These are phyloP conservation scores for Vulpes lagopus DNA, from an alignment of 2,113 vertebrate species.

Conservation along the genomic window DNA sequence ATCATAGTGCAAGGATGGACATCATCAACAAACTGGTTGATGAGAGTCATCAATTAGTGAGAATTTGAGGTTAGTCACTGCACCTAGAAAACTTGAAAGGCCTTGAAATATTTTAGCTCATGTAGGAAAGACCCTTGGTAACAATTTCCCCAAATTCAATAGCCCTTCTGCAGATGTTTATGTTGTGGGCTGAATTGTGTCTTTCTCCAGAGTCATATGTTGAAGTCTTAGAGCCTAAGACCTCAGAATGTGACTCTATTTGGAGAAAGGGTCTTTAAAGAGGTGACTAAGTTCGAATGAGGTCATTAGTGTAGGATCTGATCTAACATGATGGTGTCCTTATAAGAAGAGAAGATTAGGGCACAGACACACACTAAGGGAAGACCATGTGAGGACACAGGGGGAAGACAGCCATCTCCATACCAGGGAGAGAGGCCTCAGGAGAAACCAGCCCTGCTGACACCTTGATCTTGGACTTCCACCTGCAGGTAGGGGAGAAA, in stretches of 20 bases:
- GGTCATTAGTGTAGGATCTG: not conserved
- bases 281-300: not conserved
- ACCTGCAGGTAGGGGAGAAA: not conserved
- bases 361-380: not conserved
- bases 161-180: not conserved
- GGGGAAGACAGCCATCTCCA: not conserved
- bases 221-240: not conserved
- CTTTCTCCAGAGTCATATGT: not conserved
- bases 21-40: not conserved
- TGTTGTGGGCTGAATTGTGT: not conserved
- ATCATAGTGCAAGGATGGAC: not conserved
- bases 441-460: not conserved
- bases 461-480: not conserved
- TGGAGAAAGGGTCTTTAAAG: not conserved
- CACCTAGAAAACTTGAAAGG: not conserved
- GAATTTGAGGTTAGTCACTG: not conserved
- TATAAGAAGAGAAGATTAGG: not conserved
- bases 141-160: not conserved
- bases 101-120: not conserved
- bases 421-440: not conserved
- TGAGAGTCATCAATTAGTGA: rapidly evolving
- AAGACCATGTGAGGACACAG: not conserved
- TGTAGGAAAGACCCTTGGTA: not conserved
- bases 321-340: not conserved
- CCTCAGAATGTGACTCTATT: not conserved